Conservation (phyloP, 2,113 vertebrate species). For the Salvelinus fontinalis region DNA sequence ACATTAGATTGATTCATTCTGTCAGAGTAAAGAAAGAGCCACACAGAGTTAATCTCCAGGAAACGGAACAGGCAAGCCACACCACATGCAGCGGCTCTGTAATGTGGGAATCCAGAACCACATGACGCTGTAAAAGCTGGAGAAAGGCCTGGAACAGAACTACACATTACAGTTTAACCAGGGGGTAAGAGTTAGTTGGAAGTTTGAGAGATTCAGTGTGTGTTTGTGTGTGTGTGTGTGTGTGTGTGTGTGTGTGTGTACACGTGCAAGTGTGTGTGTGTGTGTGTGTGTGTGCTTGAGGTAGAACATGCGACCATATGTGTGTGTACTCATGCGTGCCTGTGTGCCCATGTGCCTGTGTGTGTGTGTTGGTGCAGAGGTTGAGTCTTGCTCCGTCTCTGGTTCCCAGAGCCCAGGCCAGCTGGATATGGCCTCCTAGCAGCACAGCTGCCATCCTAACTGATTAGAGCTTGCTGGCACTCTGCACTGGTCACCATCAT, state of each 20-base stretch:
- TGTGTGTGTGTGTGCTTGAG: conserved; percentile 9
- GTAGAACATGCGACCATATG: background rate
- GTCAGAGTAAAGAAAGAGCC: conserved; percentile 59
- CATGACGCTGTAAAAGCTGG: conserved; percentile 61
- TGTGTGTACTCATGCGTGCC: background rate
- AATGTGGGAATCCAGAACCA: conserved; percentile 72
- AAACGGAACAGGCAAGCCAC: conserved; percentile 70
- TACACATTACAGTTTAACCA: conserved; percentile 60
- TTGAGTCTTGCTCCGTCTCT: conserved; percentile 44
- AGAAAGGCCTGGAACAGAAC: conserved; percentile 59
- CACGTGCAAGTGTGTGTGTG: background rate
- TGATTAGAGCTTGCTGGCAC: conserved; percentile 69
- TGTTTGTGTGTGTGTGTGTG: conserved; percentile 31
- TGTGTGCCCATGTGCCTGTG: no score
- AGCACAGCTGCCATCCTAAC: conserved; percentile 72
- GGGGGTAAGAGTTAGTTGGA: conserved; percentile 45
- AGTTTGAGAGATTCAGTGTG: conserved; percentile 31
- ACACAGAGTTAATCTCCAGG: conserved; percentile 68
- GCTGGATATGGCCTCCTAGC: conserved; percentile 67
- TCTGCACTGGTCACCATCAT: conserved; percentile 42
- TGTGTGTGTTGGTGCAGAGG: conserved; percentile 45
- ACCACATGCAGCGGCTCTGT: conserved; percentile 68
- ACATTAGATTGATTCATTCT: conserved; percentile 69
- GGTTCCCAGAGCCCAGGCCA: conserved; percentile 73
- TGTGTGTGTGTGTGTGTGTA: conserved; percentile 6